Conservation (phyloP, 2,797 vertebrate species). For the Etheostoma nigrum region DNA sequence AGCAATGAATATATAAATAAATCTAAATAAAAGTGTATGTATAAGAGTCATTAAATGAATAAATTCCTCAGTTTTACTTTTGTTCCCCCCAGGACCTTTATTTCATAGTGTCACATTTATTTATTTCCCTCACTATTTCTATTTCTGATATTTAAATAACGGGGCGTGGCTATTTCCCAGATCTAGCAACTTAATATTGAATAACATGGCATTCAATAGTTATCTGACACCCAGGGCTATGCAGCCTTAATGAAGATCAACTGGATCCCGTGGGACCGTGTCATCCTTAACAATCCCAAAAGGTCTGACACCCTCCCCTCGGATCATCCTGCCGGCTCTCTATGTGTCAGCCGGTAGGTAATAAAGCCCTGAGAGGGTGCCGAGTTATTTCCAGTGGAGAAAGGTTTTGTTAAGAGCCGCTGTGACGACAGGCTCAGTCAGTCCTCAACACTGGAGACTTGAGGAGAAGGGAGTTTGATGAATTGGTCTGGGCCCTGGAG, state of each 20-base stretch:
- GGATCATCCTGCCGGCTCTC: slow-evolving; percentile 6
- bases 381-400: slow-evolving; percentile 56
- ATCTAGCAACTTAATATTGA: no score
- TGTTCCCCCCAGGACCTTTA: no score
- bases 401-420: slow-evolving; percentile 41
- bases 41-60: no score
- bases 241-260: slow-evolving; percentile 27
- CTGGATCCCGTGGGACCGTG: background rate
- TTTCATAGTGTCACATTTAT: no score
- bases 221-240: slow-evolving; percentile 2
- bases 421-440: slow-evolving; percentile 30
- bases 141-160: no score
- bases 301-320: background rate
- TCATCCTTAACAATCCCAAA: slow-evolving; percentile 9
- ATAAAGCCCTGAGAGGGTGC: slow-evolving; percentile 62
- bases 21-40: no score
- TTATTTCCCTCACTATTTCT: no score
- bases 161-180: no score
- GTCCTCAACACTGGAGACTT: slow-evolving; percentile 39
- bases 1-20: no score
- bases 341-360: slow-evolving; percentile 37
- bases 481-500: slow-evolving; percentile 61
- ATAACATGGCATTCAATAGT: background rate
- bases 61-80: no score
- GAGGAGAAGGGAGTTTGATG: slow-evolving; percentile 55